phyloP scores from a whole-genome alignment of 2,888 invertebrate genomes.

The Lasioglossum calceatum region DNA sequence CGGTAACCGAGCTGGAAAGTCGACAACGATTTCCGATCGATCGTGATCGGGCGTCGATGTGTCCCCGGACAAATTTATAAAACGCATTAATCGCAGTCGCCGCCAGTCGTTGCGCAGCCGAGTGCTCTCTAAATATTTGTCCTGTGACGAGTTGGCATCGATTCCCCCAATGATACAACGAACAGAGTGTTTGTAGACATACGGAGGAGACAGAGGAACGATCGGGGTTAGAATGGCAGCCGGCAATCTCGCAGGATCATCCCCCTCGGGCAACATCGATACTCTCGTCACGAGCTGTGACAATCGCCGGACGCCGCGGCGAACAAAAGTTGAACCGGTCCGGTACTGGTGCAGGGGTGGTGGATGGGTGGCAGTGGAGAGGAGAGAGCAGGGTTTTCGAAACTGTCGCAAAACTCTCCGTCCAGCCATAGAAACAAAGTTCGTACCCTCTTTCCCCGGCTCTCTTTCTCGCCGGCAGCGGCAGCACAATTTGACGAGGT shows the following conservation, averaged over 20 bases:
- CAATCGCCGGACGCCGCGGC: constrained; percentile 32
- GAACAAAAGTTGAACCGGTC: constrained; percentile 20
- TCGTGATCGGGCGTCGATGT: not conserved
- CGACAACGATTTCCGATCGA: not conserved
- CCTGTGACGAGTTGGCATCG: constrained; percentile 39
- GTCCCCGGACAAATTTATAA: constrained; percentile 42
- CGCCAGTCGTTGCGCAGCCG: not conserved
- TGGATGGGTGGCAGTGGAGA: not conserved
- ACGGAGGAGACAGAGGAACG: constrained; percentile 41
- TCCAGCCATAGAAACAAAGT: constrained; percentile 40
- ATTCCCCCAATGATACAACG: constrained; percentile 31
- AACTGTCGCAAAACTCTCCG: constrained; percentile 38
- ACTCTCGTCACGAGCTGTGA: constrained; percentile 59
- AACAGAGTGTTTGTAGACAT: constrained; percentile 41
- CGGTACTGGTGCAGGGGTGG: not conserved
- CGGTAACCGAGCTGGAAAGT: not conserved
- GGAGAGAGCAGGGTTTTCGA: constrained; percentile 5
- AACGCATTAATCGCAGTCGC: constrained; percentile 34
- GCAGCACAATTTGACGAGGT: constrained; percentile 40
- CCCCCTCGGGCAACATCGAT: constrained; percentile 48
- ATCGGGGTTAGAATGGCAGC: constrained; percentile 39
- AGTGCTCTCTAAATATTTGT: constrained; percentile 56
- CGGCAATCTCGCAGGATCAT: constrained; percentile 59
- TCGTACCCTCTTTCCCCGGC: constrained; percentile 34
- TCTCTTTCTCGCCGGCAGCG: constrained; percentile 11